Conservation (phyloP, 2,113 vertebrate genomes). For the Daphoenositta chrysoptera region DNA sequence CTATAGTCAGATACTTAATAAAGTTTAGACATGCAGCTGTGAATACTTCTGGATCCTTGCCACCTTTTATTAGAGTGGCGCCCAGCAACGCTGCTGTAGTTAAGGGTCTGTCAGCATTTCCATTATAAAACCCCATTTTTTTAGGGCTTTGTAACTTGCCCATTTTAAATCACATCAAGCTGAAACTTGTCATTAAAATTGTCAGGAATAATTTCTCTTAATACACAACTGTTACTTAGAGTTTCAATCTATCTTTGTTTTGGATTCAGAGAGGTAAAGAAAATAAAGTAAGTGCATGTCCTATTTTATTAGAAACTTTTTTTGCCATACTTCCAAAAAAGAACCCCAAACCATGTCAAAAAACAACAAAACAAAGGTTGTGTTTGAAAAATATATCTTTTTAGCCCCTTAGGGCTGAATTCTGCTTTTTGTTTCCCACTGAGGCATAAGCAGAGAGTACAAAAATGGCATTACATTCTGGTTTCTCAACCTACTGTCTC, state of each 20-base stretch:
- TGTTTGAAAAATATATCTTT: neutral
- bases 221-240: neutral
- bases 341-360: neutral
- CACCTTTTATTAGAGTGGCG: conserved; percentile 72
- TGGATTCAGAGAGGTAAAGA: neutral
- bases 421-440: neutral
- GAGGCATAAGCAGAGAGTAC: neutral
- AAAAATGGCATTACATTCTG: neutral
- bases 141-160: conserved; percentile 36
- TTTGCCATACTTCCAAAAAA: neutral
- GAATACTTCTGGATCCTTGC: conserved; percentile 70
- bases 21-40: conserved; percentile 75
- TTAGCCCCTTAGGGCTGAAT: neutral
- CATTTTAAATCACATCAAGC: conserved; percentile 60
- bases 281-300: neutral
- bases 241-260: neutral
- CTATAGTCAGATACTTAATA: conserved; percentile 78
- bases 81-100: conserved; percentile 62
- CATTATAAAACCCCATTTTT: conserved; percentile 60
- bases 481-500: neutral
- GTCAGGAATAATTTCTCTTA: conserved; percentile 20
- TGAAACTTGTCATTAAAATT: conserved; percentile 57
- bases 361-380: neutral
- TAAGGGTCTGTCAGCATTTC: conserved; percentile 70
- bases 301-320: neutral